Percentiles rank a stretch among this genome's conserved stretches.
Conservation (phyloP, 1,140 invertebrate genomes). For the Drosophila grimshawi region DNA sequence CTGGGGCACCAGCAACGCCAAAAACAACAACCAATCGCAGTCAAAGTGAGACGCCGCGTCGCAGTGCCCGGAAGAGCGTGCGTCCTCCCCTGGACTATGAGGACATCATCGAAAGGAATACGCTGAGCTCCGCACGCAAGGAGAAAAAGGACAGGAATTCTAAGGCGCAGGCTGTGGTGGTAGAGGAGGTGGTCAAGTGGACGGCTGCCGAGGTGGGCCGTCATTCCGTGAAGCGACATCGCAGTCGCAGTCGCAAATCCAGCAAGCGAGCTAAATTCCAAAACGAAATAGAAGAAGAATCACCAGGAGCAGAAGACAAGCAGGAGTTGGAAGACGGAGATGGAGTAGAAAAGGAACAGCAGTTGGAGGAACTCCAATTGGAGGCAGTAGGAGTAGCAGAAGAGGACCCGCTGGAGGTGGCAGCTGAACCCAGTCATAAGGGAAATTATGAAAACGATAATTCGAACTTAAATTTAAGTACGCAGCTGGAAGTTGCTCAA, state of each 20-base stretch:
- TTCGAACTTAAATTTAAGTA: too few relatives aligned
- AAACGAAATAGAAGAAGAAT: not conserved
- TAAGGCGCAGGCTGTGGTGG: not conserved
- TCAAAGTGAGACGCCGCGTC: conserved; percentile 60
- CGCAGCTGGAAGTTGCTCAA: too few relatives aligned
- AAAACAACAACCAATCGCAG: not conserved
- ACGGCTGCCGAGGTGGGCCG: conserved; percentile 55
- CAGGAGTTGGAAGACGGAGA: not conserved
- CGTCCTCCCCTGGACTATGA: conserved; percentile 67
- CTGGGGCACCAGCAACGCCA: conserved; percentile 14
- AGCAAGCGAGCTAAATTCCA: conserved; percentile 7
- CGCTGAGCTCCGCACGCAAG: conserved; percentile 51
- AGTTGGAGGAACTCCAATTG: not conserved
- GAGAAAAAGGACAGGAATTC: not conserved
- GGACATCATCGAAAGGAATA: conserved; percentile 60
- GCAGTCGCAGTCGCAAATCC: conserved; percentile 41
- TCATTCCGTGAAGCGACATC: conserved; percentile 44
- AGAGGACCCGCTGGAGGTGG: not conserved
- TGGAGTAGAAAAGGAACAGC: not conserved
- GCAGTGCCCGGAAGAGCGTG: conserved; percentile 71
- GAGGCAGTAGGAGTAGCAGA: not conserved
- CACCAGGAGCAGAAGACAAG: not conserved
- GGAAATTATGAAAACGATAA: too few relatives aligned
- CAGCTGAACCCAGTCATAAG: not conserved
- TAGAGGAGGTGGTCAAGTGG: conserved; percentile 49